Base-by-base conservation (phyloP, 2,113 vertebrate genomes). In the Dromaius novaehollandiae region DNA sequence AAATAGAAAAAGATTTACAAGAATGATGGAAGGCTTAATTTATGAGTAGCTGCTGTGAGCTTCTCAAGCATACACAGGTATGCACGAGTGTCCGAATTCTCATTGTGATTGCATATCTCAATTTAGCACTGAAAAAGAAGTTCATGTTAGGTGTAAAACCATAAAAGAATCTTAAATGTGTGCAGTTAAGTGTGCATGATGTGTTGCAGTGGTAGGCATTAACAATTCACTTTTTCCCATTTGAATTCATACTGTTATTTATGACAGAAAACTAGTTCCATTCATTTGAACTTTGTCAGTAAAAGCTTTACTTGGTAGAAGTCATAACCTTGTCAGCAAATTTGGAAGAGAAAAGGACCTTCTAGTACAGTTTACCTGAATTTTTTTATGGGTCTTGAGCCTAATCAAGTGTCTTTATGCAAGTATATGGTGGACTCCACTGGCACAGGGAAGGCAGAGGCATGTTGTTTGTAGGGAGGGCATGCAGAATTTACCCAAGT, bases 211-310 rank as follows among this genome's bases (percentile, higher is more conserved):
- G 64, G 24, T 65, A 63, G 74, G 64, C 91, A 56, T 40, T 51
- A 48, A 69, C 34, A 63, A 2, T 25, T 83, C 42, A 12, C 9
- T 24, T 56, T 78, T 46, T 63, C 15, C 78, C 70, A 34, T 55
- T 53, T n/a, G 65, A 89, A 42, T 65, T 78, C 13, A 4, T 30
- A 55, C 42, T 48, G 11, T 20, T 22, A n/a, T 3, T 92, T 66
- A 6, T 3, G 58, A 12, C 2, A 6, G 7, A 70, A 58, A 88
- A 21, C 22, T 82, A 0, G 0, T 56, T 56, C 40, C 40, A 13
- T 8, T 86, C 7, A 2, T 25, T 6, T 81, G 69, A 53, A 34
- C 17, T 14, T 64, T 51, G 58, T 12, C 9, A 28, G 11, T 64
- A 48, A 21, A 28, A 20, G 19, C 34, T 78, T 86, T 11, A 51